These are phyloP conservation scores for Lethenteron reissneri DNA, from an alignment of 2,113 vertebrate genomes.

Conservation along the genomic window DNA sequence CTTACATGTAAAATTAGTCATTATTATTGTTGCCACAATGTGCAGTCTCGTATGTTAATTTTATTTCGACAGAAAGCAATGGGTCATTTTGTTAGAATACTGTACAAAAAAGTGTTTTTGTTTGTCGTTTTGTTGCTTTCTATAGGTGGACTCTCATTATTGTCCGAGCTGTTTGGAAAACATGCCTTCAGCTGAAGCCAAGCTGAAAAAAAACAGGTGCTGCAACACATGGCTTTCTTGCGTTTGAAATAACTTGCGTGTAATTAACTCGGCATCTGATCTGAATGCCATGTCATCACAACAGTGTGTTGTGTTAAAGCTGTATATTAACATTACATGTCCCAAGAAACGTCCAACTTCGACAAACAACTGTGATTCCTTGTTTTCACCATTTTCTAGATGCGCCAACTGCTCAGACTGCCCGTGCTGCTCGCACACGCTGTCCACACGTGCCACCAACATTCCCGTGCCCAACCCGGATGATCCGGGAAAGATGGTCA, in stretches of 20 bases:
- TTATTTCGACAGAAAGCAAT: too few relatives aligned
- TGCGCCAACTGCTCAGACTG: conserved; percentile 98
- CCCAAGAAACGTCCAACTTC: neutral
- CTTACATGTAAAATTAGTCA: too few relatives aligned
- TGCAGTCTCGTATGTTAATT: too few relatives aligned
- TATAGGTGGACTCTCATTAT: conserved; percentile 90
- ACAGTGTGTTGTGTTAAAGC: neutral
- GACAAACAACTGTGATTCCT: neutral
- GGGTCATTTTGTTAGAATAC: too few relatives aligned
- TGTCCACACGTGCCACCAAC: conserved; percentile 84
- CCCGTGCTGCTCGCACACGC: conserved; percentile 91
- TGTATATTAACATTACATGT: neutral
- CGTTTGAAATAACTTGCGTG: too few relatives aligned
- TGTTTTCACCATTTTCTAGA: conserved; percentile 19
- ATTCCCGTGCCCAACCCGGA: conserved; percentile 77
- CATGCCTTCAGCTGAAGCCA: conserved; percentile 98
- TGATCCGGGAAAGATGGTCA: conserved; percentile 74
- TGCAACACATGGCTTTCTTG: too few relatives aligned
- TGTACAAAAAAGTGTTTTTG: too few relatives aligned
- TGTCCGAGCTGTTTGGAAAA: conserved; percentile 96
- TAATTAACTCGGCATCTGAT: too few relatives aligned
- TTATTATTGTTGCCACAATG: too few relatives aligned
- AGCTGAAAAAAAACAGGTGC: conserved; percentile 92
- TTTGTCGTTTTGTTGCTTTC: conserved; percentile 8
- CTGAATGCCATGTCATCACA: neutral